Conservation (phyloP, 1,140 invertebrate genomes). For the Dryas iulia region DNA sequence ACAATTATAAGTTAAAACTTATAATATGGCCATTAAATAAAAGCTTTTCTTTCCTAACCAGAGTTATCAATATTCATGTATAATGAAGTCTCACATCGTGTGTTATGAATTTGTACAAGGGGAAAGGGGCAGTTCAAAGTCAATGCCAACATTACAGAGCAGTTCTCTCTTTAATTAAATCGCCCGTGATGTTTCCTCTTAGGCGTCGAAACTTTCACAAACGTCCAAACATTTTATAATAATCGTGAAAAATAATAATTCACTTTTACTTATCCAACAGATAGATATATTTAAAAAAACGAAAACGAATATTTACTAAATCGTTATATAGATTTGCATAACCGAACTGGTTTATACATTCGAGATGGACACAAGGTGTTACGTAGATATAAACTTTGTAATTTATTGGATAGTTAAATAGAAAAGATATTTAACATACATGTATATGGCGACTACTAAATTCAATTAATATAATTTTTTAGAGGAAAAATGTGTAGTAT, state of each 20-base stretch:
- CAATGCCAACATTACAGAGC: conserved; percentile 7
- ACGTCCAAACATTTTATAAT: conserved; percentile 10
- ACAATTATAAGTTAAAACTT: no score
- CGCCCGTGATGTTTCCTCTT: background rate
- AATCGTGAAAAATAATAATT: conserved; percentile 12
- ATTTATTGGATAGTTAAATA: conserved; percentile 14
- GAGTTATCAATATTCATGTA: background rate
- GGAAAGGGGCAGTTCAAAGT: conserved; percentile 3
- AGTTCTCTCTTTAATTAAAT: conserved; percentile 11
- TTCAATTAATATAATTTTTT: no score
- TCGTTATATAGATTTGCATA: conserved; percentile 35
- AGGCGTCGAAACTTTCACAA: background rate
- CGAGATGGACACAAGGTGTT: conserved; percentile 24
- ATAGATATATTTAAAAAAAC: conserved; percentile 20
- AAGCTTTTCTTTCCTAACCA: no score
- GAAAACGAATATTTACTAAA: conserved; percentile 30
- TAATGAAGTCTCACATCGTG: background rate
- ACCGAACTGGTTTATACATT: conserved; percentile 25
- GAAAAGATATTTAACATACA: background rate
- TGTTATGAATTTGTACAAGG: background rate
- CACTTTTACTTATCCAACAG: conserved; percentile 35
- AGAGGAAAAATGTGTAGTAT: background rate
- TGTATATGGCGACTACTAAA: no score
- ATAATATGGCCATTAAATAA: no score
- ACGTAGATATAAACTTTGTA: conserved; percentile 13